These are phyloP conservation scores for Drosophila recens DNA, from an alignment of 2,888 invertebrate species.

Conservation along the genomic window DNA sequence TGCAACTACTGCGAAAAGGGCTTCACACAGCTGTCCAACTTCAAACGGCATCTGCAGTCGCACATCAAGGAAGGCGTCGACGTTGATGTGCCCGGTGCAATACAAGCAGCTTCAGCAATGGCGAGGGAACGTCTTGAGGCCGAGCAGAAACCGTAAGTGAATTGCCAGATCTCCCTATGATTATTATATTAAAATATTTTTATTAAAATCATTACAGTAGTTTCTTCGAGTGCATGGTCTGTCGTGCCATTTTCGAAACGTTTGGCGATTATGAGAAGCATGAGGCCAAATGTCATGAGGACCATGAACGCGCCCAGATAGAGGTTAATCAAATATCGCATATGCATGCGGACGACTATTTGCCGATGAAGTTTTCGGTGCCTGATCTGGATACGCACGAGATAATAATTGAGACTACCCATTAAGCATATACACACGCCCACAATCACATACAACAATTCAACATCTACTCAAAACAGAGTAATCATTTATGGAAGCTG, in stretches of 20 bases:
- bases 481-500: conserved; percentile 52
- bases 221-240: conserved; percentile 83
- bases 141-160: conserved; percentile 67
- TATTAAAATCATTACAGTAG: conserved; percentile 54
- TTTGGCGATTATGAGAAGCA: conserved; percentile 84
- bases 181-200: neutral
- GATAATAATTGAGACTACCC: conserved; percentile 83
- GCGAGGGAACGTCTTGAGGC: conserved; percentile 82
- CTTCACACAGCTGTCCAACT: conserved; percentile 84
- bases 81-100: conserved; percentile 75
- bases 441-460: conserved; percentile 36
- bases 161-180: neutral
- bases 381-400: conserved; percentile 83
- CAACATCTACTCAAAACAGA: conserved; percentile 33
- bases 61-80: conserved; percentile 82
- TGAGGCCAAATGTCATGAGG: conserved; percentile 81
- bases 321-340: conserved; percentile 75
- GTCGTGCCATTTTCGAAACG: conserved; percentile 82
- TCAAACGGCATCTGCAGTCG: conserved; percentile 83
- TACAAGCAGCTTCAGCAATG: conserved; percentile 75
- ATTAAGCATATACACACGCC: conserved; percentile 54
- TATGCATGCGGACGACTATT: conserved; percentile 77
- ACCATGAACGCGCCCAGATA: conserved; percentile 70
- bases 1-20: conserved; percentile 84
- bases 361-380: conserved; percentile 82